phyloP scores from a whole-genome alignment of 1,140 invertebrate genomes.

The Meloidogyne floridensis region DNA sequence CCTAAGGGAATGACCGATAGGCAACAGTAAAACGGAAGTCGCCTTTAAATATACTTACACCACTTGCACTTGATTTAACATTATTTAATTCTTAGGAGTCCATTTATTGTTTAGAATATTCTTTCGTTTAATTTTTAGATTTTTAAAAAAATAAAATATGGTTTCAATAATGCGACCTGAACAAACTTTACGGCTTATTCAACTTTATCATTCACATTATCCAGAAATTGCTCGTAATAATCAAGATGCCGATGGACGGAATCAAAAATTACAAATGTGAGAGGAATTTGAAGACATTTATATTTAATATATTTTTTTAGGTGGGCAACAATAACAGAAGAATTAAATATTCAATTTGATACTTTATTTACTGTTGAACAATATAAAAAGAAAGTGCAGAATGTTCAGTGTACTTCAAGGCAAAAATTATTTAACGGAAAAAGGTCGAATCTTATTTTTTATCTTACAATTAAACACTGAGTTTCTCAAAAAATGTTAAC shows the following conservation, averaged over 20 bases:
- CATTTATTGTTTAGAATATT: too few relatives aligned
- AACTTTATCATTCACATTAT: slow-evolving; percentile 46
- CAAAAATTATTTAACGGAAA: slow-evolving; percentile 43
- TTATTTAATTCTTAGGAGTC: too few relatives aligned
- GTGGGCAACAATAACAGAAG: slow-evolving; percentile 39
- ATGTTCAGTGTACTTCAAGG: slow-evolving; percentile 48
- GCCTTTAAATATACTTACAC: too few relatives aligned
- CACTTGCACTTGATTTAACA: too few relatives aligned
- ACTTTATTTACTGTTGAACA: slow-evolving; percentile 47
- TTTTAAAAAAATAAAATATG: neutral
- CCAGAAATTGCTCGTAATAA: slow-evolving; percentile 48
- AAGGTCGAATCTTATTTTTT: slow-evolving; percentile 12
- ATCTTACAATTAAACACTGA: too few relatives aligned
- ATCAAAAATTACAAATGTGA: slow-evolving; percentile 32
- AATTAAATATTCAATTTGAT: slow-evolving; percentile 32
- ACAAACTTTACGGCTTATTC: slow-evolving; percentile 42
- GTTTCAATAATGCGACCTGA: slow-evolving; percentile 43
- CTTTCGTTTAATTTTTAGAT: neutral
- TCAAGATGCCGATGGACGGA: slow-evolving; percentile 41
- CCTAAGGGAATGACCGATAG: too few relatives aligned
- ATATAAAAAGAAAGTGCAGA: slow-evolving; percentile 47
- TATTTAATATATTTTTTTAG: neutral
- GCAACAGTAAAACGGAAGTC: too few relatives aligned
- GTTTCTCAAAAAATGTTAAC: too few relatives aligned
- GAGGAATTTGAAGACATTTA: neutral